Percentiles rank a stretch among this genome's conserved stretches.
Evolutionary conservation across 2,888 invertebrate genomes (phyloP).

Genomic region (Phortica magna): DNA sequence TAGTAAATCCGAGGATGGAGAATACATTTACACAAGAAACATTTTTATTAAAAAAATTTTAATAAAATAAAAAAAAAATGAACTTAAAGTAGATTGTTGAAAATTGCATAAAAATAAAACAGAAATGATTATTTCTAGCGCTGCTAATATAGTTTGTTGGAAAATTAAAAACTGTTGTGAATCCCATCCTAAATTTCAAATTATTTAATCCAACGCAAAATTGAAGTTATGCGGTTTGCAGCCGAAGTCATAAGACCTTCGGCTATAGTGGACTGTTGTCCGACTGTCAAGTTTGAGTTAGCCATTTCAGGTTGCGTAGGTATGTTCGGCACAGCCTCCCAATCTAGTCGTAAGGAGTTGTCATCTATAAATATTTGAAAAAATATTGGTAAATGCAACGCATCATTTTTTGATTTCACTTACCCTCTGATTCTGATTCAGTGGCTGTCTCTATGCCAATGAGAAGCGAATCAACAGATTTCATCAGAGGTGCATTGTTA

Average conservation of each 20-base stretch:
- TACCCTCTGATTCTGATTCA: constrained; percentile 84
- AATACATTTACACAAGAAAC: constrained; percentile 14
- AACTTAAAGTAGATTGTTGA: not conserved
- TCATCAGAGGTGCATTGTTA: constrained; percentile 74
- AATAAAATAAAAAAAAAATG: constrained; percentile 18
- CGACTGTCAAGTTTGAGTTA: constrained; percentile 63
- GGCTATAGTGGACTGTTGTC: constrained; percentile 80
- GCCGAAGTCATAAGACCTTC: constrained; percentile 89
- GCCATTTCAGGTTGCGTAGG: constrained; percentile 65
- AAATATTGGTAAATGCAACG: not conserved
- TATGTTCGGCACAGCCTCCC: constrained; percentile 84
- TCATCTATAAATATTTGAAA: constrained; percentile 65
- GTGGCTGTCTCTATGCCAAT: constrained; percentile 82
- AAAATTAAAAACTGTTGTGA: too few species aligned
- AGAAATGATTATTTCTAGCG: constrained; percentile 1
- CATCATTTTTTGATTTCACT: not conserved
- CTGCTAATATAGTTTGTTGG: too few species aligned
- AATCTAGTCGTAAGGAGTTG: constrained; percentile 87
- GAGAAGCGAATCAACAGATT: constrained; percentile 82
- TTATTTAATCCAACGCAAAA: constrained; percentile 82
- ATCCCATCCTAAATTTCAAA: not conserved
- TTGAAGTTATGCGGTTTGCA: constrained; percentile 88
- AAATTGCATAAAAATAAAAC: constrained; percentile 1
- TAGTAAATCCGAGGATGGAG: too few species aligned
- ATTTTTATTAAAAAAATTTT: constrained; percentile 27